Conservation (phyloP, 2,113 vertebrate species). For the Crocuta crocuta region DNA sequence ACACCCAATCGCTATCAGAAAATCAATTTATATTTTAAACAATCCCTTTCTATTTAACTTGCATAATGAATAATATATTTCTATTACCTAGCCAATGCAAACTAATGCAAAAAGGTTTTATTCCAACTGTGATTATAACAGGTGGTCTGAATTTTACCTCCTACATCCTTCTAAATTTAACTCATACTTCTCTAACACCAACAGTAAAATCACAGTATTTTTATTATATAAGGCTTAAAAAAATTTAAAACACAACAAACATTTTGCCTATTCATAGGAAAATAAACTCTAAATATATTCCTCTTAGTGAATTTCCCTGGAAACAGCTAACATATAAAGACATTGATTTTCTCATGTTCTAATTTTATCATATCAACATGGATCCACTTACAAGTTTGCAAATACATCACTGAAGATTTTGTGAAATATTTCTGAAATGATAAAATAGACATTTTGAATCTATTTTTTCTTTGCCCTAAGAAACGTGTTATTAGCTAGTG, state of each 20-base stretch:
- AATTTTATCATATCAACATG: constrained; percentile 45
- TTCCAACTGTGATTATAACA: neutral
- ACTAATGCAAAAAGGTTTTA: neutral
- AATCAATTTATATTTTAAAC: constrained; percentile 40
- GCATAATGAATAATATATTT: neutral
- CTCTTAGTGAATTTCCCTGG: constrained; percentile 54
- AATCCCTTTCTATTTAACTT: neutral
- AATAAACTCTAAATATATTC: constrained; percentile 53
- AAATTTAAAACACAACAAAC: constrained; percentile 37
- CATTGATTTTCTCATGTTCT: constrained; percentile 30
- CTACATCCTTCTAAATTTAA: constrained; percentile 65
- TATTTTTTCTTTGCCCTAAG: neutral
- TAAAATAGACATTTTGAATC: neutral
- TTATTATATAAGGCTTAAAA: constrained; percentile 39
- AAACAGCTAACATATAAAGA: constrained; percentile 56
- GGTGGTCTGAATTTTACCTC: constrained; percentile 50
- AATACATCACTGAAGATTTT: constrained; percentile 11
- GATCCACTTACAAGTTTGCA: neutral
- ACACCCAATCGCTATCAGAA: neutral
- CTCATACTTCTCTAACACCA: neutral
- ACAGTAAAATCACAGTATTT: constrained; percentile 53
- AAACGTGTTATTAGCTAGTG: neutral
- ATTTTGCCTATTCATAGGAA: constrained; percentile 39
- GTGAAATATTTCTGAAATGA: neutral
- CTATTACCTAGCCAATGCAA: neutral